Base-by-base conservation (phyloP, 2,888 invertebrate species). In the Ditula angustiorana region DNA sequence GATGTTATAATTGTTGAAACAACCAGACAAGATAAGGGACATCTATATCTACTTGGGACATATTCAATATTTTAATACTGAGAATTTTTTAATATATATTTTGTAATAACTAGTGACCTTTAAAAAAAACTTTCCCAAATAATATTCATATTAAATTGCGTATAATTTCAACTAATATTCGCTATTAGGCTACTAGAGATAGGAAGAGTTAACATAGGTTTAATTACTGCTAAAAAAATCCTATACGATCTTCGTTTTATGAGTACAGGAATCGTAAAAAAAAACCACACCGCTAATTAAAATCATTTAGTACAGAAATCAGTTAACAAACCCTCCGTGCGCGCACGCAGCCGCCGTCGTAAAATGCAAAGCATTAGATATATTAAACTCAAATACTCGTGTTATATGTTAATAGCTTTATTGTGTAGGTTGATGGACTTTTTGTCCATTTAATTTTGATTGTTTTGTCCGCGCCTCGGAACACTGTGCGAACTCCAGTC, bases 371-470 rank as follows among this genome's bases (percentile, higher is more conserved):
- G 41, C 57, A 46, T 55, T 52, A 61, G 30, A 53, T 53, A 55
- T 52, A 33, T 58, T 53, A 47, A 64, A 63, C 47, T 49, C 58
- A 47, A 53, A 58, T 46, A 47, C 56, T 30, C 52, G 58, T 59
- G 64, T 59, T 53, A 46, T 53, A 59, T 61, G 57, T 57, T 61
- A 57, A 66, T 66, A 50, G 61, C 55, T 66, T 61, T 56, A 60
- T 66, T 66, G 58, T 64, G 57, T 13, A 11, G 13, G 55, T 26
- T 41, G 26, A 44, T 26, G 0, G 23, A 30, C 21, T 65, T 62
- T 61, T 58, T 53, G 62, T 58, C 53, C 52, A 46, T 62, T 66
- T 66, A 62, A 55, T 47, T 64, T 58, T 58, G 66, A 62, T 62
- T 66, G 59, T 66, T 53, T 66, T 66, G 62, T 28, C 47, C 66